phyloP scores from a whole-genome alignment of 2,888 invertebrate species.

The Eupithecia subfuscata region DNA sequence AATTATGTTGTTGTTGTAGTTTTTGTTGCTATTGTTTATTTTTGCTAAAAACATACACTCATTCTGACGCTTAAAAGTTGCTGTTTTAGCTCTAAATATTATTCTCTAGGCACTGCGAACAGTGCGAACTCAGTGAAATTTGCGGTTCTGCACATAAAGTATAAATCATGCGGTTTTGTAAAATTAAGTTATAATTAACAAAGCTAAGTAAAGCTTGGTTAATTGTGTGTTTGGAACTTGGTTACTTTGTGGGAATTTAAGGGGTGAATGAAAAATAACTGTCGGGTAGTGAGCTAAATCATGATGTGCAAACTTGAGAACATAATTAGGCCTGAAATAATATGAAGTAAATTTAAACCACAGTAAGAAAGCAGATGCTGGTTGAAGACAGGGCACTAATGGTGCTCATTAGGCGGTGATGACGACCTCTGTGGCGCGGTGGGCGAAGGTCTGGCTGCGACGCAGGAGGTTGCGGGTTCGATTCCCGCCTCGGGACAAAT shows the following conservation, averaged over 20 bases:
- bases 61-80: conserved; percentile 15
- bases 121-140: conserved; percentile 43
- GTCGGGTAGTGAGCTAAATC: background rate
- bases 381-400: background rate
- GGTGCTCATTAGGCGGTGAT: background rate
- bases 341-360: background rate
- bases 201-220: conserved; percentile 52
- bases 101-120: conserved; percentile 48
- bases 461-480: no score
- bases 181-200: conserved; percentile 61
- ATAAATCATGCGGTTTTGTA: conserved; percentile 54
- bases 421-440: no score
- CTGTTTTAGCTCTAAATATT: conserved; percentile 56
- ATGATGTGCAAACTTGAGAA: background rate
- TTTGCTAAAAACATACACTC: background rate
- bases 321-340: background rate
- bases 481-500: no score
- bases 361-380: background rate
- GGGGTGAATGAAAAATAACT: background rate
- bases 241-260: background rate
- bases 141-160: conserved; percentile 48
- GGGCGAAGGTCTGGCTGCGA: no score
- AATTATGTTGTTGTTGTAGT: background rate
- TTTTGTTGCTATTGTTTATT: background rate
- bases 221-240: conserved; percentile 42